These are phyloP conservation scores for Zaprionus obscuricornis DNA, from an alignment of 2,888 invertebrate species.

Conservation along the genomic window DNA sequence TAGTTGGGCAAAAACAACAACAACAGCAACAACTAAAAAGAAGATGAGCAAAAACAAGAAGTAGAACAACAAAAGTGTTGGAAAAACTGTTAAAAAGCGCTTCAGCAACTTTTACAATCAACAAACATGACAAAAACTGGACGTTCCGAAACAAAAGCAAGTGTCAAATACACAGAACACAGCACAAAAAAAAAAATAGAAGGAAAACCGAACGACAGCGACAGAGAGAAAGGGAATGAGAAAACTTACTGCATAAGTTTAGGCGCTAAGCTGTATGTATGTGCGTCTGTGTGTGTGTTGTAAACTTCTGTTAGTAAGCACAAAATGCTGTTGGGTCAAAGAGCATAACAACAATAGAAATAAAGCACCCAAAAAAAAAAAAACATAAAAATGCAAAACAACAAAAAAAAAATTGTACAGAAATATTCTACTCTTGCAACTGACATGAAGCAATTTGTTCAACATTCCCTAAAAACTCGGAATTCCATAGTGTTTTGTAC, in stretches of 20 bases:
- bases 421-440: no score
- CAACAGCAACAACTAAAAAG: constrained; percentile 27
- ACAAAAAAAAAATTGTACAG: no score
- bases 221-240: constrained; percentile 7
- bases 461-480: constrained; percentile 1
- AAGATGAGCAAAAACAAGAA: constrained; percentile 15
- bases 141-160: constrained; percentile 56
- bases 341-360: constrained; percentile 22
- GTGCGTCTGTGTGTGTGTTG: constrained; percentile 4
- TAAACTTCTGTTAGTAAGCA: constrained; percentile 43
- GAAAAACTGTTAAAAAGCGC: constrained; percentile 75
- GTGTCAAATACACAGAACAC: constrained; percentile 58
- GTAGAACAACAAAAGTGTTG: constrained; percentile 51
- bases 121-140: constrained; percentile 75
- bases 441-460: constrained; percentile 18
- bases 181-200: constrained; percentile 6
- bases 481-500: no score
- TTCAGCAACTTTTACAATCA: constrained; percentile 74
- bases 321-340: constrained; percentile 44
- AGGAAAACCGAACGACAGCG: constrained; percentile 1
- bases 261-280: constrained; percentile 17
- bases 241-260: constrained; percentile 58
- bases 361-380: constrained; percentile 13
- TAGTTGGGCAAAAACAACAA: constrained; percentile 25
- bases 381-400: background rate